Evolutionary conservation across 1,140 invertebrate species (phyloP).

Genomic region (Dendroctonus ponderosae): DNA sequence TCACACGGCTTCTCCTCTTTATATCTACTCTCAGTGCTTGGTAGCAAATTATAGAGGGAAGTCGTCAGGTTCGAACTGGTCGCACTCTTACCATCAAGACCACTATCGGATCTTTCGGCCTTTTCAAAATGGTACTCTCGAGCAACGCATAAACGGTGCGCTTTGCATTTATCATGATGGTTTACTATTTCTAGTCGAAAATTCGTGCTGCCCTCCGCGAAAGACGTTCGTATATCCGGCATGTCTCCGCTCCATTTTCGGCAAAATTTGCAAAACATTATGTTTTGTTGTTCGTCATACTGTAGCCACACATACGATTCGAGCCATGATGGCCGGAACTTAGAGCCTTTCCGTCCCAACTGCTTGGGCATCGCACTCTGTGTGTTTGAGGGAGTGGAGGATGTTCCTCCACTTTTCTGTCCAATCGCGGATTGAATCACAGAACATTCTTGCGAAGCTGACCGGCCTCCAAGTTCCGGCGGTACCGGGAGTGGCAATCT

Average conservation of each 20-base stretch:
- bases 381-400: constrained; percentile 8
- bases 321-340: constrained; percentile 65
- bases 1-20: background rate
- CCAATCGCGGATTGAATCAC: constrained; percentile 49
- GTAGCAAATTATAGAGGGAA: constrained; percentile 5
- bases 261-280: constrained; percentile 72
- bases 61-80: background rate
- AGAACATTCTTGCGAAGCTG: constrained; percentile 50
- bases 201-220: constrained; percentile 71
- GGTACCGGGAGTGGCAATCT: constrained; percentile 38
- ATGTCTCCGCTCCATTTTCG: constrained; percentile 68
- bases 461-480: constrained; percentile 35
- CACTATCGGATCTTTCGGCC: background rate
- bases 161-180: constrained; percentile 74
- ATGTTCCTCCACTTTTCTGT: background rate
- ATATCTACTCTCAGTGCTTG: background rate
- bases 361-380: constrained; percentile 10
- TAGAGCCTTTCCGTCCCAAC: constrained; percentile 57
- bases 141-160: constrained; percentile 64
- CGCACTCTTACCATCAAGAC: background rate
- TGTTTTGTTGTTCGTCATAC: constrained; percentile 64
- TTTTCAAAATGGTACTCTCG: constrained; percentile 50
- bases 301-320: constrained; percentile 67
- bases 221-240: constrained; percentile 69
- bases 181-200: constrained; percentile 74